phyloP scores from a whole-genome alignment of 2,797 vertebrate genomes.

The Cossypha dichroa region DNA sequence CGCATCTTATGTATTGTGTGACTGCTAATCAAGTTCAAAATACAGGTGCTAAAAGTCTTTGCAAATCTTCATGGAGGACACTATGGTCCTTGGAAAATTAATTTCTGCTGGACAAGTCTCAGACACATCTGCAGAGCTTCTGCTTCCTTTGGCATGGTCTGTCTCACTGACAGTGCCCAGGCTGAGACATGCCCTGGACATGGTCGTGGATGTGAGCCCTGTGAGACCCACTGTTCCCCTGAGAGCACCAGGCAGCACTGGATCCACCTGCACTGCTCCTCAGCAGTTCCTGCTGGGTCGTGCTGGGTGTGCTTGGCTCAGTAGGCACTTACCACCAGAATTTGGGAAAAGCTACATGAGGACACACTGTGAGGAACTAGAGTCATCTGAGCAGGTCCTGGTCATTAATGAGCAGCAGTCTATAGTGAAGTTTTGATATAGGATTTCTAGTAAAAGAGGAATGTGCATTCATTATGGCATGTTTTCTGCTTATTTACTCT shows the following conservation, averaged over 20 bases:
- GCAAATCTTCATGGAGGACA: background rate
- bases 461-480: background rate
- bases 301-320: accelerated
- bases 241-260: background rate
- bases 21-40: background rate
- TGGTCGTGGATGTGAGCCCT: accelerated
- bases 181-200: background rate
- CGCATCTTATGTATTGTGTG: background rate
- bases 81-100: background rate
- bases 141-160: accelerated
- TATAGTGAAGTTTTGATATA: background rate
- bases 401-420: background rate
- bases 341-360: background rate
- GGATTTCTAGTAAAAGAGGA: background rate
- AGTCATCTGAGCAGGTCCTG: background rate
- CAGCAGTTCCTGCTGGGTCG: accelerated
- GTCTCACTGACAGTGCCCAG: background rate
- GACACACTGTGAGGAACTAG: background rate
- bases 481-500: background rate
- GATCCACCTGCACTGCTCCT: background rate
- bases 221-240: background rate
- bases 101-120: background rate
- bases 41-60: background rate
- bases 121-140: background rate
- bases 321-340: background rate